Percentiles rank a stretch among this genome's conserved stretches.
These are phyloP conservation scores for Crotalus tigris DNA, from an alignment of 2,113 vertebrate genomes.

Conservation along the genomic window DNA sequence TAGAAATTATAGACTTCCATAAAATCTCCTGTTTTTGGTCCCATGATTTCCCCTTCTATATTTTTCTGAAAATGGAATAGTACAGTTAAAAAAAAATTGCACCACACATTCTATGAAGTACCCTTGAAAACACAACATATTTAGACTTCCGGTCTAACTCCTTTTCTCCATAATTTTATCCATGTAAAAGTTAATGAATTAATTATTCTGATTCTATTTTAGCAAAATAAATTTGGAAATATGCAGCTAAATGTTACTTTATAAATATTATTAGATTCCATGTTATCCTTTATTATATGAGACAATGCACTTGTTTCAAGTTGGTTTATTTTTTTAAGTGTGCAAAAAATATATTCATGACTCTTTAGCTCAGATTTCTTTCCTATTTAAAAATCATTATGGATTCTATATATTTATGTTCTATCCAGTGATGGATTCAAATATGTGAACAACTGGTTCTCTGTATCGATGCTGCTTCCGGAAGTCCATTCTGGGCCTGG, in stretches of 20 bases:
- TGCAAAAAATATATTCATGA: conserved; percentile 37
- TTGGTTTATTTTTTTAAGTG: conserved; percentile 12
- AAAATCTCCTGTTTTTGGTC: neutral
- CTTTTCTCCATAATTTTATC: neutral
- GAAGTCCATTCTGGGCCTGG: too few relatives aligned
- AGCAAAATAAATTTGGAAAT: conserved; percentile 23
- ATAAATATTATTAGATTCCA: conserved; percentile 27
- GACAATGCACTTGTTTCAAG: neutral
- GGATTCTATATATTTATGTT: neutral
- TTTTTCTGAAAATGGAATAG: neutral
- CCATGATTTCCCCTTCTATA: neutral
- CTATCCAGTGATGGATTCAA: neutral
- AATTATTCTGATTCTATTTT: conserved; percentile 37
- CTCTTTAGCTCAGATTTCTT: conserved; percentile 47
- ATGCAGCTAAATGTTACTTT: conserved; percentile 37
- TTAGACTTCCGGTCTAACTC: conserved; percentile 16
- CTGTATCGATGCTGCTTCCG: too few relatives aligned
- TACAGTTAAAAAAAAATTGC: neutral
- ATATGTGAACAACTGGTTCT: too few relatives aligned
- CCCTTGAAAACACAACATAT: neutral
- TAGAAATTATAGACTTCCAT: neutral
- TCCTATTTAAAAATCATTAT: neutral
- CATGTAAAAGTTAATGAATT: conserved; percentile 16
- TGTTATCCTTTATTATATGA: neutral
- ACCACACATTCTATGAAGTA: neutral